Conservation (phyloP, 2,113 vertebrate species). For the Laticauda colubrina region DNA sequence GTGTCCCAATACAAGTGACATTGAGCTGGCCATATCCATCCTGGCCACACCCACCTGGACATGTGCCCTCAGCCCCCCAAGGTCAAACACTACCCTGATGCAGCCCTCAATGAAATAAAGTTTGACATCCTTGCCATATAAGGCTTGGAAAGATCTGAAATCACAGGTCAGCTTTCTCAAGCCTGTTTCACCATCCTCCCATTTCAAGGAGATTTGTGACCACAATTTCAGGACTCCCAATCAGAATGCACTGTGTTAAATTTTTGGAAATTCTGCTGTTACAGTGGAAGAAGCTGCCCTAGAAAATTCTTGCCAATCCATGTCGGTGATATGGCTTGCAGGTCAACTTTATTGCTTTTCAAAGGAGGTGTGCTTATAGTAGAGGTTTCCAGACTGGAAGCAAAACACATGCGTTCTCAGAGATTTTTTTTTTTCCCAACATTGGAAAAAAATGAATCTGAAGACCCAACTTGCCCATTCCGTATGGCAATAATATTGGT, state of each 20-base stretch:
- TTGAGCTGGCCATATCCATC: too few species aligned
- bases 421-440: background rate
- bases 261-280: background rate
- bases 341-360: background rate
- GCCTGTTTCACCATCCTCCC: background rate
- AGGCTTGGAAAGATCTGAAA: background rate
- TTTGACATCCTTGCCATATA: background rate
- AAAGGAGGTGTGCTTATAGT: background rate
- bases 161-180: background rate
- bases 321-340: background rate
- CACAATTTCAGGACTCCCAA: background rate
- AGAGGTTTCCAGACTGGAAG: background rate
- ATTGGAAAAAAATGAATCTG: background rate
- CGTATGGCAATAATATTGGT: background rate
- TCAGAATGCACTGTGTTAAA: background rate
- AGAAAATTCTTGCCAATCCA: background rate
- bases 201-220: background rate
- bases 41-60: too few species aligned
- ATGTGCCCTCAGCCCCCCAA: too few species aligned
- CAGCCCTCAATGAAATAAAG: too few species aligned
- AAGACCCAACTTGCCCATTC: background rate
- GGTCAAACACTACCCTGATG: too few species aligned
- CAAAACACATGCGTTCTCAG: background rate
- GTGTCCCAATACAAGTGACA: too few species aligned
- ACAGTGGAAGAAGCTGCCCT: background rate